phyloP scores from a whole-genome alignment of 2,888 invertebrate species.

The Cotesia congregata region DNA sequence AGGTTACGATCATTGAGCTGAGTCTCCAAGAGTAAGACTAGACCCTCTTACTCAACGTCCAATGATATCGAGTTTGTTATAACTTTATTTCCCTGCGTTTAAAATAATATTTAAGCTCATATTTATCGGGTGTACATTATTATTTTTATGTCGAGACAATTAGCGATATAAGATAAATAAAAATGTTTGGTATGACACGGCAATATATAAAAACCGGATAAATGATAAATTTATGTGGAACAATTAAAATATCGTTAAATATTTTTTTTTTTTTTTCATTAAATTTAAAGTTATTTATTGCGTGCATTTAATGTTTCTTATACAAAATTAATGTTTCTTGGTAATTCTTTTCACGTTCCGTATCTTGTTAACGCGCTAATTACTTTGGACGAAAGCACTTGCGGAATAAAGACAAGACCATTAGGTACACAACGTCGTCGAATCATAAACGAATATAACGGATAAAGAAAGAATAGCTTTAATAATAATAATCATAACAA shows the following conservation, averaged over 20 bases:
- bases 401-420: constrained; percentile 33
- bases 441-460: constrained; percentile 29
- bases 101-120: background rate
- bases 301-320: background rate
- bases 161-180: background rate
- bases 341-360: constrained; percentile 33
- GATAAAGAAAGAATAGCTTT: constrained; percentile 4
- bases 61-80: constrained; percentile 7
- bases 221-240: background rate
- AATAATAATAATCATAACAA: too few species aligned
- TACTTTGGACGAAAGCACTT: constrained; percentile 31
- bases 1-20: constrained; percentile 19
- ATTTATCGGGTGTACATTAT: background rate
- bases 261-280: constrained; percentile 8
- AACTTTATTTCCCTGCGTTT: background rate
- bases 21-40: background rate
- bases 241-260: background rate
- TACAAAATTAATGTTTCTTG: constrained; percentile 18
- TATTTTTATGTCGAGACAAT: background rate
- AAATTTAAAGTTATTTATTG: background rate
- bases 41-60: constrained; percentile 1
- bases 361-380: constrained; percentile 41
- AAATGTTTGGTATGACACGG: background rate
- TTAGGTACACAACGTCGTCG: constrained; percentile 27
- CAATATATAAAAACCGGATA: background rate